These are phyloP conservation scores for Melanophora roralis DNA, from an alignment of 2,888 invertebrate genomes.

Conservation along the genomic window DNA sequence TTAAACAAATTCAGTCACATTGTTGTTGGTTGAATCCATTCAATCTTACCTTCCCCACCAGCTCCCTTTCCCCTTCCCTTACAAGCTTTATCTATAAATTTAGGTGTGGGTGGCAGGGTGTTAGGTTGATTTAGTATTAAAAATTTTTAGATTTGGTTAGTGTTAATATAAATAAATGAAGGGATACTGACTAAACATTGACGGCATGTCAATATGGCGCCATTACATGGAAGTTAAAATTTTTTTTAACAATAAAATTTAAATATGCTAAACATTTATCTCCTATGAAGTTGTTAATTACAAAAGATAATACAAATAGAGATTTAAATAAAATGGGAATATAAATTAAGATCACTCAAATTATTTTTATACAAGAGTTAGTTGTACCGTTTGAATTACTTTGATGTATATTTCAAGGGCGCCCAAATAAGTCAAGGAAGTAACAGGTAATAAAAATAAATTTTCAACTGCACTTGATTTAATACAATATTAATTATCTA, in stretches of 20 bases:
- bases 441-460: too few relatives aligned
- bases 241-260: background rate
- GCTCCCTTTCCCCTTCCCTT: background rate
- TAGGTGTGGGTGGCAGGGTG: slow-evolving; percentile 29
- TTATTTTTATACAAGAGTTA: background rate
- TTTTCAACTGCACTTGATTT: too few relatives aligned
- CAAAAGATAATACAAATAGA: background rate
- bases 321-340: background rate
- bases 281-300: background rate
- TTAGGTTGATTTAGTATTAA: slow-evolving; percentile 65
- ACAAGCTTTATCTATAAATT: background rate
- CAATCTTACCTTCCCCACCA: background rate
- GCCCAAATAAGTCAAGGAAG: too few relatives aligned
- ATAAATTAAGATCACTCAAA: background rate
- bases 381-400: background rate
- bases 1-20: slow-evolving; percentile 38
- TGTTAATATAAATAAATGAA: slow-evolving; percentile 72
- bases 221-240: slow-evolving; percentile 51
- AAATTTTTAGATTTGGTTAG: slow-evolving; percentile 72
- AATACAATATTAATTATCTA: too few relatives aligned
- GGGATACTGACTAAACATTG: slow-evolving; percentile 73
- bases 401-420: too few relatives aligned
- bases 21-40: slow-evolving; percentile 24
- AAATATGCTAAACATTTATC: slow-evolving; percentile 11
- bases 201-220: slow-evolving; percentile 70